Evolutionary conservation across 2,888 invertebrate species (phyloP), one percentile per base, ranked within the genome.

Genomic region (Tachina fera): DNA sequence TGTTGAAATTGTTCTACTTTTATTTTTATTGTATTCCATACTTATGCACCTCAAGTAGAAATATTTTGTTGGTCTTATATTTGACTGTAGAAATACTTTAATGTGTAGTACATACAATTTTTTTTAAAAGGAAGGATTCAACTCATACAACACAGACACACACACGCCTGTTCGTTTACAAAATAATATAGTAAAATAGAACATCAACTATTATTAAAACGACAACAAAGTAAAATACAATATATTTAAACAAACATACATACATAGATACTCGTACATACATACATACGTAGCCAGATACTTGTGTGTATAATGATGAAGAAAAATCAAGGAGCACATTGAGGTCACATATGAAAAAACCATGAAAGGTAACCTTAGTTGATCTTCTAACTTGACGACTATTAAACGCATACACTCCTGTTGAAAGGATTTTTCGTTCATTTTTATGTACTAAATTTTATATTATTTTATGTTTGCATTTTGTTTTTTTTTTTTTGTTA

Each of bases 311-410:
- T 45, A 45, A 60, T 63, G 76, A 63, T 65, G 63, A 65, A 67
- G 49, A 71, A 71, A n/a, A 83, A 83, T 77, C 58, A 76, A 49
- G 65, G 65, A 83, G 61, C 82, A 82, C 51, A 77, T 83, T 77
- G 76, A 65, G 82, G 82, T 77, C 76, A 71, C 31, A 72, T 31
- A 41, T 0, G 19, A 58, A 65, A 56, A 56, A 72, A 41, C 53
- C 76, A 82, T 76, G 74, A 68, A 74, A 72, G 68, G 77, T 74
- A 82, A 82, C 81, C 68, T 78, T 68, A 56, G 47, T 68, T 85
- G 77, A 85, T 85, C 71, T 72, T 71, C 47, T 68, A 72, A 74
- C 84, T 72, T 72, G 45, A 61, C 76, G 67, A 71, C 80, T 76
- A 81, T 60, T 81, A 77, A 72, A 72, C 60, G 47, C 70, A 76